Evolutionary conservation across 1,140 invertebrate species (phyloP), one percentile per base, ranked within the genome.

Genomic region (Penaeus vannamei): DNA sequence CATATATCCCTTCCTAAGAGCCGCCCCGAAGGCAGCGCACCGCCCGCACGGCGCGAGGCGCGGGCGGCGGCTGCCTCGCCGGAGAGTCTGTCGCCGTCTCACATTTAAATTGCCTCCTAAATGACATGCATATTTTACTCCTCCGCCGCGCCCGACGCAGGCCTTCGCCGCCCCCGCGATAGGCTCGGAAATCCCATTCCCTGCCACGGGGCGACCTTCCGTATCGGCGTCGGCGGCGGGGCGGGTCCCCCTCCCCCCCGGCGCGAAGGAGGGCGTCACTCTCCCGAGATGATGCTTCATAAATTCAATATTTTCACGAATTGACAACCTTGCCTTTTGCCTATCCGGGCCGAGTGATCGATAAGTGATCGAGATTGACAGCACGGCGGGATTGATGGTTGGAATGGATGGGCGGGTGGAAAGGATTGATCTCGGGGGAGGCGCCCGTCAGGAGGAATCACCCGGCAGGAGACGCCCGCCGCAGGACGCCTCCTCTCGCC

Each of bases 241-340:
- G 26, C 81, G 61, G 36, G 66, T 60, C n/a, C 60, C 76, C 77
- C 42, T n/a, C 60, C 76, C 77, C 42, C 42, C 29, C 46, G 60
- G 14, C 26, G 19, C 72, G 36, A 32, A 76, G 53, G 62, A 42
- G 81, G 32, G 36, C 46, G 66, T 84, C 82, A 88, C 81, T 69
- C 32, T 66, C 64, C 64, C n/a, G 79, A 87, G 87, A 60, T 46
- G 87, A 84, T 42, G 59, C 53, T 61, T 88, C 61, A 77, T 84
- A 84, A 88, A 88, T 88, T 88, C 87, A 88, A 88, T 88, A 88
- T 88, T 84, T 84, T 88, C 82, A 36, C 87, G 84, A 88, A 88
- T 88, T 88, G 87, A 88, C 87, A 84, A 76, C 66, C 81, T 46
- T 88, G 29, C 64, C 42, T 82, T 83, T 62, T 53, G 14, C 66